Evolutionary conservation across 2,797 vertebrate genomes (phyloP).

Genomic region (Sebastes dallii): DNA sequence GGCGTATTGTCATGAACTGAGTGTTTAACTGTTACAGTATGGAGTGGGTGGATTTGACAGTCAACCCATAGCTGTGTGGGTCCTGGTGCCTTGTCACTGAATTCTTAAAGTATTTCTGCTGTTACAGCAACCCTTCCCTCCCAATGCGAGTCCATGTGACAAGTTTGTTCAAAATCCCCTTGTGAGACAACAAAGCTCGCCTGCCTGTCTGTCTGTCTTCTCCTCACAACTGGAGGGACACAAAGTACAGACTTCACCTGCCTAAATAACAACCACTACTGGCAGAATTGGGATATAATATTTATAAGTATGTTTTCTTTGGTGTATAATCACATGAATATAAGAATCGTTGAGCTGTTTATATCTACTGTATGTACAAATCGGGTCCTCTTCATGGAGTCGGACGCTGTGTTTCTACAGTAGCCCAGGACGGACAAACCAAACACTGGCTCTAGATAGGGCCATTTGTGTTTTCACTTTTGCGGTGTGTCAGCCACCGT

Average conservation of each 20-base stretch:
- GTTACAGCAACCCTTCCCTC: slow-evolving; percentile 1
- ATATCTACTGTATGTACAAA: too few species aligned
- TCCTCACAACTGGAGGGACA: not conserved
- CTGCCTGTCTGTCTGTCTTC: not conserved
- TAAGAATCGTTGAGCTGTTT: too few species aligned
- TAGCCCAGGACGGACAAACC: too few species aligned
- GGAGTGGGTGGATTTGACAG: slow-evolving; percentile 8
- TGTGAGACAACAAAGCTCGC: not conserved
- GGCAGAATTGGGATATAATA: too few species aligned
- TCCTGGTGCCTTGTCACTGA: slow-evolving; percentile 19
- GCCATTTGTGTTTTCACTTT: too few species aligned
- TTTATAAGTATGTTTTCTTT: too few species aligned
- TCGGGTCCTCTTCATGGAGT: too few species aligned
- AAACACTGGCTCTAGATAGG: too few species aligned
- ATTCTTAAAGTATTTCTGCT: slow-evolving; percentile 17
- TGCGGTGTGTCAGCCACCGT: too few species aligned
- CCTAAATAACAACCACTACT: not conserved
- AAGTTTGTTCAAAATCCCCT: not conserved
- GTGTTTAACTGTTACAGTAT: not conserved
- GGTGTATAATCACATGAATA: too few species aligned
- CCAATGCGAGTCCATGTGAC: not conserved
- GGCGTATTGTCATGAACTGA: not conserved
- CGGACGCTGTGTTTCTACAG: too few species aligned
- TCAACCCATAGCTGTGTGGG: not conserved
- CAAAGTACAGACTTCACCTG: not conserved